Evolutionary conservation across 2,113 vertebrate species (phyloP), one percentile per base, ranked within the genome.

Genomic region (Typhlomys cinereus): DNA sequence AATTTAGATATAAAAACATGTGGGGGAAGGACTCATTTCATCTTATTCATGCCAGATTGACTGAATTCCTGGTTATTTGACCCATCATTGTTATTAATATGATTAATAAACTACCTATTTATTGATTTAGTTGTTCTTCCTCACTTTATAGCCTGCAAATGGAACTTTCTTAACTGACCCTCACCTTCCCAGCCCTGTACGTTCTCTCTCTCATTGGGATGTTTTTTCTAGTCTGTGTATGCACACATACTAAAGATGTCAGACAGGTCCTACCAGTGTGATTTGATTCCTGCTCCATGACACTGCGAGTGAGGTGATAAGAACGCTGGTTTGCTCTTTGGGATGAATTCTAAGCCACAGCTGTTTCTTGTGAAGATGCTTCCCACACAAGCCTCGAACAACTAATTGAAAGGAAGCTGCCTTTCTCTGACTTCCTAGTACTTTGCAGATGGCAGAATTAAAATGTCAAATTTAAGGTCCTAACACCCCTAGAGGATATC

Each of bases 71-170:
- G 50, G 79, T 93, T 88, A 90, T 95, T 95, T 95, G 90, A 86
- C n/a, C 70, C 81, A 69, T 75, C 23, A 7, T 94, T 94, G 44
- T 92, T 95, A 82, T 82, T 95, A 89, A 88, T 93, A 64, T 90
- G 79, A 94, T 92, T 93, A 93, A 96, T 95, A 95, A 95, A 95
- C 93, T 92, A 90, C 78, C 69, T 96, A 88, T 93, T 95, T 96
- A 88, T 95, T 95, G 85, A 88, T 84, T 94, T 92, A 70, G 66
- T 94, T 94, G 89, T 92, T 84, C 78, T 57, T 95, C 78, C 74
- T 94, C 64, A 96, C 44, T 95, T 91, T 82, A 48, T 93, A 92
- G 94, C 54, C 29, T 52, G 36, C 59, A 79, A 25, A 83, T 57
- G 64, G 92, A 82, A 21, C 64, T 83, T 57, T 50, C 79, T 36